These are phyloP conservation scores for Triplophysa dalaica DNA, from an alignment of 2,113 vertebrate genomes.

Conservation along the genomic window DNA sequence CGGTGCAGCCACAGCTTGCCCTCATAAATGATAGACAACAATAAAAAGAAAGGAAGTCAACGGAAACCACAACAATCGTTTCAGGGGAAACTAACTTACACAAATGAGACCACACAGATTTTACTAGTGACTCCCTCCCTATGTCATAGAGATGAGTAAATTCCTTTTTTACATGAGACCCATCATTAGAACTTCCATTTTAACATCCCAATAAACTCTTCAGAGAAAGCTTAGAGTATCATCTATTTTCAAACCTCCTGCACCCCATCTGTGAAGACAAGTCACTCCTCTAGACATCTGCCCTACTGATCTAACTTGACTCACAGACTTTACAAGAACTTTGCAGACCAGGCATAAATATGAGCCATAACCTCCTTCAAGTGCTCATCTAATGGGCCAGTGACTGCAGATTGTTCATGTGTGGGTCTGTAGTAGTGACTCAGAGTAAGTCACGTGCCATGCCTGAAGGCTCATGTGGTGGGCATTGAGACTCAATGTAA, in stretches of 20 bases:
- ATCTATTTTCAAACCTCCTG: slow-evolving; percentile 1
- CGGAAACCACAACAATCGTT: slow-evolving; percentile 40
- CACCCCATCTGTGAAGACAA: slow-evolving; percentile 37
- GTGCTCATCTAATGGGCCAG: not conserved
- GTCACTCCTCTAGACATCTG: slow-evolving; percentile 39
- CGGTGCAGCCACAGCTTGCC: slow-evolving; percentile 15
- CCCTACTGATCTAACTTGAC: slow-evolving; percentile 46
- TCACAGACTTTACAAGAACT: slow-evolving; percentile 16
- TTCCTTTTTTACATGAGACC: slow-evolving; percentile 1
- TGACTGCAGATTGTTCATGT: slow-evolving; percentile 35
- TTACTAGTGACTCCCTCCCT: slow-evolving; percentile 9
- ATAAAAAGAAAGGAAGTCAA: slow-evolving; percentile 17
- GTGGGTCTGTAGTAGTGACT: slow-evolving; percentile 44
- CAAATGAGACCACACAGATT: slow-evolving; percentile 43
- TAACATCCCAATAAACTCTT: slow-evolving; percentile 10
- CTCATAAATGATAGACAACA: slow-evolving; percentile 34
- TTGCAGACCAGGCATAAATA: not conserved
- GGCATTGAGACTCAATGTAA: slow-evolving; percentile 55
- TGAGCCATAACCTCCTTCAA: slow-evolving; percentile 23
- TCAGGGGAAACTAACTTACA: not conserved
- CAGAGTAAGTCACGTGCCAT: slow-evolving; percentile 54
- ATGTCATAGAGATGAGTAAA: slow-evolving; percentile 24
- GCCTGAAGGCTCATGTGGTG: slow-evolving; percentile 44
- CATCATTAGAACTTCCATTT: not conserved
- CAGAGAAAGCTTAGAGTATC: slow-evolving; percentile 2